A percentile compares a stretch with the other conserved stretches of the same genome.
phyloP scores from a whole-genome alignment of 2,888 invertebrate genomes.

The Cataglyphis rosenhaueri region DNA sequence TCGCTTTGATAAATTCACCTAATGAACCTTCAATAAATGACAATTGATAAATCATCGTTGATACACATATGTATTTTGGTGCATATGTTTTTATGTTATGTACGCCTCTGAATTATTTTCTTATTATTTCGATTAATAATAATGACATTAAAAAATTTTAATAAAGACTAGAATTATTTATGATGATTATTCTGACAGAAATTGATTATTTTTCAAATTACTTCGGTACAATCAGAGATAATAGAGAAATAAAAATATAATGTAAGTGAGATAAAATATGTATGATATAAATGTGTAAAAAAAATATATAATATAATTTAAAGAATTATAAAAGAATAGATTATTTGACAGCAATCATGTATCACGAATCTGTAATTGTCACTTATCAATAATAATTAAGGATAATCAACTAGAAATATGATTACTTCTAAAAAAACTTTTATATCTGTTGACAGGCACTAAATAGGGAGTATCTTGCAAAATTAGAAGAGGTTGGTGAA shows the following conservation, averaged over 20 bases:
- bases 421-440: not conserved
- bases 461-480: constrained; percentile 94
- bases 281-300: not conserved
- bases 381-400: not conserved
- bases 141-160: constrained; percentile 18
- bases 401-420: not conserved
- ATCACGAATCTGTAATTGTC: not conserved
- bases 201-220: not conserved
- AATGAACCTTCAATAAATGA: too few relatives aligned
- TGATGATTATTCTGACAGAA: not conserved
- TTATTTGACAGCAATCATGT: not conserved
- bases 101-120: not conserved
- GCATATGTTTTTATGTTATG: not conserved
- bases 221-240: not conserved
- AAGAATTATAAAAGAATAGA: not conserved
- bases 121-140: not conserved
- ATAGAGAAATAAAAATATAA: not conserved
- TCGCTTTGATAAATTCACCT: constrained; percentile 6
- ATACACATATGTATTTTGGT: not conserved
- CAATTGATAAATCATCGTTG: too few relatives aligned
- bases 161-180: not conserved
- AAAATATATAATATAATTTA: not conserved
- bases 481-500: constrained; percentile 93
- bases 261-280: not conserved
- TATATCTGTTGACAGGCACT: constrained; percentile 86